Evolutionary conservation across 37 sponge, comb jelly and placozoan species (phyloP).

Genomic region (Oopsacas minuta): DNA sequence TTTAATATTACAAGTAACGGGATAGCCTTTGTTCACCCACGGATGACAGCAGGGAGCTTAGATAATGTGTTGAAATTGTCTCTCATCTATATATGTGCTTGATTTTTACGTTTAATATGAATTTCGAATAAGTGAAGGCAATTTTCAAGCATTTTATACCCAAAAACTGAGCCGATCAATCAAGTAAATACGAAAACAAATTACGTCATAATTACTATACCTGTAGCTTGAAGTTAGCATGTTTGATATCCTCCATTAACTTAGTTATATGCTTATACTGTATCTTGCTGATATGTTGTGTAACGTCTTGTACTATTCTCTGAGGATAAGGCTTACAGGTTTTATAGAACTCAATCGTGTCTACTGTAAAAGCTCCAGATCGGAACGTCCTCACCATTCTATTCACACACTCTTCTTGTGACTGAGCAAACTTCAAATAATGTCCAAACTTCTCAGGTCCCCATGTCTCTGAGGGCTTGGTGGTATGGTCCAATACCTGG

Average conservation of each 20-base stretch:
- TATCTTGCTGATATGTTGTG: slow-evolving; percentile 26
- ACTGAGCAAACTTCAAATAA: not conserved
- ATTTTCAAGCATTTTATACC: no score
- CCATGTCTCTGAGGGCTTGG: slow-evolving; percentile 1
- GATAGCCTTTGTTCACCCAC: no score
- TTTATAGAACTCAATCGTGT: slow-evolving; percentile 23
- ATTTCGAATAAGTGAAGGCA: no score
- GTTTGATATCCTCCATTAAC: not conserved
- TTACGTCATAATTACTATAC: not conserved
- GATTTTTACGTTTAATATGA: no score
- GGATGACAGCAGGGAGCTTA: no score
- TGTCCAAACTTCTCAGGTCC: slow-evolving; percentile 6
- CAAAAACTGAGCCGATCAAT: no score
- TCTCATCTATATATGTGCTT: no score
- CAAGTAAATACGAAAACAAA: not conserved
- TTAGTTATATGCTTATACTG: not conserved
- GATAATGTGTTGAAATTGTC: no score
- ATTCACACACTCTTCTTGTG: slow-evolving; percentile 29
- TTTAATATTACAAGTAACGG: not conserved
- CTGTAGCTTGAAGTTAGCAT: slow-evolving; percentile 4
- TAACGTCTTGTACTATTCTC: slow-evolving; percentile 24
- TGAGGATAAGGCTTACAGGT: slow-evolving; percentile 38
- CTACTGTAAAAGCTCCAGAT: slow-evolving; percentile 31
- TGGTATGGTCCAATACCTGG: not conserved
- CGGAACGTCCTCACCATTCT: slow-evolving; percentile 38